Base-by-base conservation (phyloP, 2,888 invertebrate species). In the Brachyopa scutellaris region DNA sequence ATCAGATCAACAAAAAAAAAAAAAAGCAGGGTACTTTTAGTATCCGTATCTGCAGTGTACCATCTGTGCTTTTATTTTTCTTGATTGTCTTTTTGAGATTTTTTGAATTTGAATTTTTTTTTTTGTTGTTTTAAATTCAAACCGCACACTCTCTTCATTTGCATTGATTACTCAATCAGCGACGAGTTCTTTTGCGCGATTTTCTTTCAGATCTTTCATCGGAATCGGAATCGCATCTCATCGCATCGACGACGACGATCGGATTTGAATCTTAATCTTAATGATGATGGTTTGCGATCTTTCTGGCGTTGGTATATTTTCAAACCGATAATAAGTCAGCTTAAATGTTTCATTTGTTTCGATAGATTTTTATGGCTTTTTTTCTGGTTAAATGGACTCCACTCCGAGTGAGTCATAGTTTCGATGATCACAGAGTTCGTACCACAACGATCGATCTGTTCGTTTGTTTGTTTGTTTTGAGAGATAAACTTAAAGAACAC, bases 91-190 rank as follows among this genome's bases (percentile, higher is more conserved):
- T 40, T 45, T 40, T 49, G 26, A 26, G 6, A 26, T 40, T 55
- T 26, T 11, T 29, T 31, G 21, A 17, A 59, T 55, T 53, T 62
- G 51, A 7, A 29, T 47, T 26, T 45, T 26, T 36, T 8, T 6
- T 15, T 19, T 38, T 38, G 9, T n/a, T 3, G 42, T 33, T 15
- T 67, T 55, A n/a, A 7, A 45, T 21, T 47, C 11, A 15, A 38
- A 57, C 13, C 31, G 51, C 36, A 31, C 29, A 51, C 21, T 40
- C 64, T 62, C 45, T 64, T 59, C 76, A 66, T 76, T 76, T 76
- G 80, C 74, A 82, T 76, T 76, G 76, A 82, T 82, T 76, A 76
- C 80, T 82, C 69, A 70, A 82, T 82, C 76, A 82, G 42, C 49
- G 45, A n/a, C 13, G 40, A 33, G 49, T 21, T 49, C 33, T 13